Evolutionary conservation across 2,113 vertebrate species (phyloP), one percentile per base, ranked within the genome.

Genomic region (Scopus umbretta): DNA sequence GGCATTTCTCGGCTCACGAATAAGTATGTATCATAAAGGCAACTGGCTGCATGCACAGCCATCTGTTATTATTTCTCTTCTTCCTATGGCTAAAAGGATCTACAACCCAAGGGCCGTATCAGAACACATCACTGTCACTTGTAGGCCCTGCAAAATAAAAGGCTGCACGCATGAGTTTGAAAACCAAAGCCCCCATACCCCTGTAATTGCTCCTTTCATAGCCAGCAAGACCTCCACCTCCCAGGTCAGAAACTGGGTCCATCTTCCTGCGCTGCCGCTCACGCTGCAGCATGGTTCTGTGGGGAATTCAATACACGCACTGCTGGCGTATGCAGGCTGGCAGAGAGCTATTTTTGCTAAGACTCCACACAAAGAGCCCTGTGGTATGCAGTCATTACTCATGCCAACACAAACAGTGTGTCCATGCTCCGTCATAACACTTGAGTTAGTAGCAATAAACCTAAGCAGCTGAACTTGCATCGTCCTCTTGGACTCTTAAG

Each of bases 291-390:
- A 11, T 1, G 21, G 47, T 43, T 76, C 89, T 16, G 22, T 2
- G 65, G 63, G 63, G 89, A 92, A 95, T 42, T 81, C 68, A n/a
- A 32, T 59, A 56, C 3, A 26, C 0, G 22, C 12, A 0, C 43
- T 88, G 88, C 56, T 0, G 4, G 29, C 0, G 0, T 21, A 45
- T 2, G 4, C 80, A 66, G 53, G 49, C 86, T 4, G 10, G 63
- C 76, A 83, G 92, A 80, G 89, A 92, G 88, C 84, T 96, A 95
- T 90, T 96, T 95, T 88, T 95, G 92, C 67, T 47, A 30, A 73
- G 43, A 43, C 88, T 93, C 87, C 90, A 74, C 88, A 91, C 92
- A 95, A 92, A 97, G 85, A 95, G 79, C 84, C 56, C 66, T 50
- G 25, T 85, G 96, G 83, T 61, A 96, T 95, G 95, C 70, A 92